These are phyloP conservation scores for Puffinus mauretanicus DNA, from an alignment of 2,113 vertebrate species.

Conservation along the genomic window DNA sequence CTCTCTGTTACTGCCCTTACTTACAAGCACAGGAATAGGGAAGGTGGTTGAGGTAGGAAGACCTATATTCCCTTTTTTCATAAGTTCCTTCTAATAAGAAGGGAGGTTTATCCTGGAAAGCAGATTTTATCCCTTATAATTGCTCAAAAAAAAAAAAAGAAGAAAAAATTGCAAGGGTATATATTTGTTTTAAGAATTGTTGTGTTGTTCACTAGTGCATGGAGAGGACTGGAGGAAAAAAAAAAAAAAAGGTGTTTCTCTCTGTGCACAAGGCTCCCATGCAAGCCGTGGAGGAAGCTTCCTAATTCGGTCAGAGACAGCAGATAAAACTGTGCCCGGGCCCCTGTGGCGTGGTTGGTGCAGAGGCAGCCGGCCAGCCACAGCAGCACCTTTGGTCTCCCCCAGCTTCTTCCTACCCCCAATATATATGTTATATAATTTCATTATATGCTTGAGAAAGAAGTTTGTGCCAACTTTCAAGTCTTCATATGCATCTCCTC, in stretches of 20 bases:
- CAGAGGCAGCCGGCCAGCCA: not conserved
- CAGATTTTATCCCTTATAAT: not conserved
- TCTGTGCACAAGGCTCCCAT: not conserved
- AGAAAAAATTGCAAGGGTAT: not conserved
- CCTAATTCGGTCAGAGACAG: not conserved
- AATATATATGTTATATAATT: not conserved
- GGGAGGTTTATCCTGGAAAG: not conserved
- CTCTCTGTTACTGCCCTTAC: not conserved
- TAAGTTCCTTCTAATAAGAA: not conserved
- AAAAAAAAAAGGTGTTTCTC: not conserved
- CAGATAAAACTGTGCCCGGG: not conserved
- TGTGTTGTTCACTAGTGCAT: not conserved
- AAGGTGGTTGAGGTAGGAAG: not conserved
- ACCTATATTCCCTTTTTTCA: not conserved
- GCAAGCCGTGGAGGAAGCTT: not conserved
- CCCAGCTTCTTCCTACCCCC: not conserved
- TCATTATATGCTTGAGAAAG: not conserved
- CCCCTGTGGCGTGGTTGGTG: not conserved
- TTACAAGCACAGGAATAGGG: not conserved
- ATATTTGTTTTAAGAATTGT: not conserved
- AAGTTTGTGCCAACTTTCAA: not conserved
- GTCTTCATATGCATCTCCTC: not conserved
- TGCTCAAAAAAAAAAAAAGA: not conserved
- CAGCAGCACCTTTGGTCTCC: not conserved
- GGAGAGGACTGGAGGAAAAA: not conserved